A percentile compares a stretch with the other conserved stretches of the same genome.
These are phyloP conservation scores for Itoplectis maculator DNA, from an alignment of 2,888 invertebrate species.

Conservation along the genomic window DNA sequence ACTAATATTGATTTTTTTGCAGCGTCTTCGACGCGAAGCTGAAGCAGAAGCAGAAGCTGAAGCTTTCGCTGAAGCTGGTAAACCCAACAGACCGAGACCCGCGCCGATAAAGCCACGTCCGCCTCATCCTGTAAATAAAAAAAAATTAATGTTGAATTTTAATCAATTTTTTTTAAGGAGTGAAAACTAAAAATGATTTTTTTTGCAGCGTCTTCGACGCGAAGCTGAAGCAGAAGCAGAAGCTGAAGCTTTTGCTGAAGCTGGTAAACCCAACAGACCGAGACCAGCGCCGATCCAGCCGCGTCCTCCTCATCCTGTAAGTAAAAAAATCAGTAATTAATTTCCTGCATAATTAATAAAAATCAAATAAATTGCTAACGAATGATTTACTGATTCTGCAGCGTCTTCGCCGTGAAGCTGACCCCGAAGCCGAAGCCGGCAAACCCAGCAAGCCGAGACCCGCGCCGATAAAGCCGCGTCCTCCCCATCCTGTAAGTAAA, in stretches of 20 bases:
- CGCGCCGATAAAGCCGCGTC: conserved; percentile 57
- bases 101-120: conserved; percentile 52
- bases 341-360: too few species aligned
- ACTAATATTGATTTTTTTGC: neutral
- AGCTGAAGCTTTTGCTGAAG: neutral
- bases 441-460: conserved; percentile 54
- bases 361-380: too few species aligned
- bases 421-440: conserved; percentile 46
- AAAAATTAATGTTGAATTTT: too few species aligned
- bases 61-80: neutral
- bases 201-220: conserved; percentile 62
- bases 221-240: conserved; percentile 49
- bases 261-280: conserved; percentile 22
- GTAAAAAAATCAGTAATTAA: neutral
- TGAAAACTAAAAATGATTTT: neutral
- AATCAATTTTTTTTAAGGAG: too few species aligned
- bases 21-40: conserved; percentile 65
- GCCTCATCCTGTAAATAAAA: too few species aligned
- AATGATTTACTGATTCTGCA: too few species aligned
- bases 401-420: conserved; percentile 66
- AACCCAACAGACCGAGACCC: conserved; percentile 32
- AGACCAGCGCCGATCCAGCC: conserved; percentile 46
- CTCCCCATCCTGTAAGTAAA: conserved; percentile 66
- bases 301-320: conserved; percentile 58
- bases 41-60: conserved; percentile 26